Evolutionary conservation across 2,797 vertebrate genomes (phyloP).

Genomic region (Catamblyrhynchus diadema): DNA sequence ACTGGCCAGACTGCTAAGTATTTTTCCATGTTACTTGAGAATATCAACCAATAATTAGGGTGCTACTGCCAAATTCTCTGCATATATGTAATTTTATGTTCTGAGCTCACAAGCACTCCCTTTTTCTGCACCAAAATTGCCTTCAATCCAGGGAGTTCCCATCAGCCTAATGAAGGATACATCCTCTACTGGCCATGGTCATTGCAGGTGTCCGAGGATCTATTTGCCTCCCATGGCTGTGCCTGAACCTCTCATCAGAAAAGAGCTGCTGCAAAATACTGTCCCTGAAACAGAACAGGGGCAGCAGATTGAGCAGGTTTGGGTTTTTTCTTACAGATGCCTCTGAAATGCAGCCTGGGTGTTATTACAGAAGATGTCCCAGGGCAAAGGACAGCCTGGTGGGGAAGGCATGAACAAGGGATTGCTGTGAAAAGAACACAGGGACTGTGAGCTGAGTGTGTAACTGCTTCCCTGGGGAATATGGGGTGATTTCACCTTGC

Average conservation of each 20-base stretch:
- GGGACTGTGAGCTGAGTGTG: neutral
- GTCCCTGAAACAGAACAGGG: neutral
- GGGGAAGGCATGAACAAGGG: neutral
- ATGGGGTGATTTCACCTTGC: neutral
- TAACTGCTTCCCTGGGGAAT: neutral
- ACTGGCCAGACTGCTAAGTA: neutral
- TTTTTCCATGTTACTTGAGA: neutral
- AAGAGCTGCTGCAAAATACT: neutral
- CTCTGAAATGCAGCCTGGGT: neutral
- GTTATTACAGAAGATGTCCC: neutral
- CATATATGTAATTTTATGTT: neutral
- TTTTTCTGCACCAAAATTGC: neutral
- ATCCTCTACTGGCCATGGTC: neutral
- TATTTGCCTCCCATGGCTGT: neutral
- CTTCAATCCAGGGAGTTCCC: neutral
- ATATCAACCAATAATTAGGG: neutral
- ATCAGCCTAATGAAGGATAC: neutral
- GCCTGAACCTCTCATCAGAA: neutral
- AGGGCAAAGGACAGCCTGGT: neutral
- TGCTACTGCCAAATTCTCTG: neutral
- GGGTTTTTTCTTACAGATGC: neutral
- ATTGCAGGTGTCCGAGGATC: neutral
- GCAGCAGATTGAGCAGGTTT: neutral
- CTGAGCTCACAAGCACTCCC: neutral
- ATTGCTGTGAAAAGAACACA: neutral